Base-by-base conservation (phyloP, 64 coral and sea anemone species). In the Montipora foliosa region DNA sequence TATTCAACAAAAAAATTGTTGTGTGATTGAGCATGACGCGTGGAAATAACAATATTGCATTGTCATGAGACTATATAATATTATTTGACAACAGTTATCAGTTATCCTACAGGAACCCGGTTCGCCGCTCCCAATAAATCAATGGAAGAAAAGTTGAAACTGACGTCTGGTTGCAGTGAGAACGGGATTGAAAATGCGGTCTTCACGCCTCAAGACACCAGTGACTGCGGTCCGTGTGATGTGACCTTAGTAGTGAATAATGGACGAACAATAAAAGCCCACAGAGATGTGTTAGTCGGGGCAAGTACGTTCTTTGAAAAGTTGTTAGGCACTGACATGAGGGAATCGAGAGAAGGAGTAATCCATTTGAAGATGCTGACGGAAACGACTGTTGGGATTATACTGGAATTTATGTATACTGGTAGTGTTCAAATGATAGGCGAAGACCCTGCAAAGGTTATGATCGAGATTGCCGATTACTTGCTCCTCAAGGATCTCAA, bases 331-430 rank as follows among this genome's bases (percentile, higher is more conserved):
- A 78, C 12, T 6, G 67, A 74, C 12, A 87, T 87, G 84, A 73
- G 46, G 48, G 84, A 87, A 16, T 7, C 21, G 2, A 61, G 64
- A 67, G 60, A 87, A 72, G 67, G 45, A 47, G 24, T 75, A 6
- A 64, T 89, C 47, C 46, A 12, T 1, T 79, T 89, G 53, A 22
- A 89, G 37, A 62, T 75, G 74, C 46, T 89, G 2, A 89, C 68
- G 1, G 69, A 73, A 37, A 17, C 74, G 10, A 50, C 8, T 14
- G 9, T 78, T 29, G 47, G 24, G 37, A 22, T 60, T 44, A 47
- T 89, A 44, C 19, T 89, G 8, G 74, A 89, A 24, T 89, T 55
- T 61, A n/a, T 89, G 15, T 89, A 78, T 74, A 89, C 73, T 45
- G 87, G 87, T 11, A 45, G 4, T 17, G 22, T 76, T 45, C 37